Evolutionary conservation across 2,113 vertebrate genomes (phyloP).

Genomic region (Hystrix cristata): DNA sequence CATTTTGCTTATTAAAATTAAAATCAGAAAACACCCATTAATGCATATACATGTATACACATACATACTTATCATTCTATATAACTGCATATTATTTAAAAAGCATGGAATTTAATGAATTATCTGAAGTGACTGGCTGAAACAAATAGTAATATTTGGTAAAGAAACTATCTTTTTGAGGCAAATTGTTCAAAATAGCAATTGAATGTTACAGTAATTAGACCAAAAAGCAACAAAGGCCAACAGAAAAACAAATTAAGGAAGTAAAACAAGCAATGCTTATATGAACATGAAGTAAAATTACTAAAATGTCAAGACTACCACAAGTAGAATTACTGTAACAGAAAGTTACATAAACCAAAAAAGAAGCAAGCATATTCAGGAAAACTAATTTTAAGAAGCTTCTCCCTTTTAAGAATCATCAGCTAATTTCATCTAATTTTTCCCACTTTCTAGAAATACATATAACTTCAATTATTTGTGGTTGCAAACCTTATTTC

Average conservation of each 20-base stretch:
- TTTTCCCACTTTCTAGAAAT: constrained; percentile 26
- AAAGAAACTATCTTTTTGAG: constrained; percentile 19
- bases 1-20: constrained; percentile 55
- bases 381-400: constrained; percentile 49
- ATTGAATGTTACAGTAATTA: background rate
- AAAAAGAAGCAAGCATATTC: constrained; percentile 4
- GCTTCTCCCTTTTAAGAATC: constrained; percentile 22
- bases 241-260: constrained; percentile 56
- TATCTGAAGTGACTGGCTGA: constrained; percentile 14
- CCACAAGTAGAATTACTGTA: background rate
- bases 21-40: constrained; percentile 40
- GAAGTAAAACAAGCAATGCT: constrained; percentile 23
- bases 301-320: constrained; percentile 9
- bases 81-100: background rate
- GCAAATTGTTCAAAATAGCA: constrained; percentile 56
- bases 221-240: constrained; percentile 13
- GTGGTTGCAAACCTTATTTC: constrained; percentile 46
- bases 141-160: constrained; percentile 4
- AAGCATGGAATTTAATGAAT: constrained; percentile 48
- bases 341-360: constrained; percentile 38
- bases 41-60: background rate
- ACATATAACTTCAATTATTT: background rate
- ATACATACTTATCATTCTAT: background rate
- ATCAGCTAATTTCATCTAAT: background rate
- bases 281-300: constrained; percentile 59